phyloP scores from a whole-genome alignment of 2,888 invertebrate genomes.

The Syritta pipiens region DNA sequence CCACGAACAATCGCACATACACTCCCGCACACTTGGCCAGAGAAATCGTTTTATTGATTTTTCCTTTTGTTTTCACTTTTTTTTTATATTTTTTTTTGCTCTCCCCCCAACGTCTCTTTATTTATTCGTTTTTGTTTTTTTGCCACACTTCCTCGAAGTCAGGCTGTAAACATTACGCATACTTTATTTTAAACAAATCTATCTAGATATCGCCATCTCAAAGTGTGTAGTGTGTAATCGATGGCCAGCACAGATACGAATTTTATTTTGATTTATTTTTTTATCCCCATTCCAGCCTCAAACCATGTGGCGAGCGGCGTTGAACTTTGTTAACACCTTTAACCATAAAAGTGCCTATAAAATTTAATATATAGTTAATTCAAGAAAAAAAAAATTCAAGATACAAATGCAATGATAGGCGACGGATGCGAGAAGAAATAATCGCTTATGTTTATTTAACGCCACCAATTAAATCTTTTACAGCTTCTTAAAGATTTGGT shows the following conservation, averaged over 20 bases:
- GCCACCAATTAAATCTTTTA: constrained; percentile 49
- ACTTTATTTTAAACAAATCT: constrained; percentile 44
- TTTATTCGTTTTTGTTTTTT: constrained; percentile 32
- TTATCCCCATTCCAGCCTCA: neutral
- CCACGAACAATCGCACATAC: neutral
- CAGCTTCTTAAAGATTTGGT: constrained; percentile 23
- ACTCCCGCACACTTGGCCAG: neutral
- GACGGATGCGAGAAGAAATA: no score
- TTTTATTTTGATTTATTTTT: constrained; percentile 45
- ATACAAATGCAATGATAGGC: no score
- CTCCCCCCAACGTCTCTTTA: no score
- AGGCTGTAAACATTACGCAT: constrained; percentile 37
- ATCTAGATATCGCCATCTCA: no score
- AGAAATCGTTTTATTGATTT: constrained; percentile 44
- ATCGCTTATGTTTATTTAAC: constrained; percentile 39
- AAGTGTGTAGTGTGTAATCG: no score
- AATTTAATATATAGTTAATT: constrained; percentile 29
- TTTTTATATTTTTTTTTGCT: neutral
- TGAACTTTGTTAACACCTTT: constrained; percentile 37
- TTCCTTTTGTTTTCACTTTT: constrained; percentile 2
- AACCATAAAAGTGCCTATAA: constrained; percentile 44
- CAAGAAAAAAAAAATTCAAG: no score
- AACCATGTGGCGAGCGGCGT: neutral
- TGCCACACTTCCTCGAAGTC: constrained; percentile 40
- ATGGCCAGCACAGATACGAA: neutral